Conservation (phyloP, 1,140 invertebrate genomes). For the Thaumetopoea pityocampa region DNA sequence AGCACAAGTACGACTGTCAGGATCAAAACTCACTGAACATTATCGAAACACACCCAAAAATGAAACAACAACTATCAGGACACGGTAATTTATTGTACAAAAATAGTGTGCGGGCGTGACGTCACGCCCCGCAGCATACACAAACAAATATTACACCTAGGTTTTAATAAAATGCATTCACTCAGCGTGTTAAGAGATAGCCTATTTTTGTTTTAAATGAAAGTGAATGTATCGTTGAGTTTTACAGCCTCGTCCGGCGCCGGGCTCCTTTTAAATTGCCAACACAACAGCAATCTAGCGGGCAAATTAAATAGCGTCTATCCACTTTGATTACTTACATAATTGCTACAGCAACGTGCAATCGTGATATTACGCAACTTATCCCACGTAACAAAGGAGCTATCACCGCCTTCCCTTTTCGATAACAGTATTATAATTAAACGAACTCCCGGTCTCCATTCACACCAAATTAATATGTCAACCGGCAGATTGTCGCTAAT, state of each 20-base stretch:
- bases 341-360: conserved; percentile 5
- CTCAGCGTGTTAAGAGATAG: conserved; percentile 70
- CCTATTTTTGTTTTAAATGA: conserved; percentile 65
- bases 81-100: conserved; percentile 74
- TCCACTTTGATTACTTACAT: conserved; percentile 11
- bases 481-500: conserved; percentile 32
- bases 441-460: too few species aligned
- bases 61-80: conserved; percentile 65
- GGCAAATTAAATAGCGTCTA: conserved; percentile 5
- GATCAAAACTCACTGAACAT: conserved; percentile 5
- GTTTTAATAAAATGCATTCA: conserved; percentile 73
- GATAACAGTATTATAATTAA: conserved; percentile 28
- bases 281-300: conserved; percentile 32
- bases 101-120: conserved; percentile 74
- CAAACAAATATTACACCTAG: conserved; percentile 67
- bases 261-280: conserved; percentile 38
- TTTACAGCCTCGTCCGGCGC: conserved; percentile 55
- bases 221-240: conserved; percentile 65
- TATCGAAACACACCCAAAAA: conserved; percentile 22
- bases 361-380: conserved; percentile 13
- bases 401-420: conserved; percentile 38
- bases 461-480: conserved; percentile 33
- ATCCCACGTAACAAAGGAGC: conserved; percentile 34
- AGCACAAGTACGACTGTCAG: too few species aligned
- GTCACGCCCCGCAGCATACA: conserved; percentile 67